Evolutionary conservation across 2,113 vertebrate genomes (phyloP), one percentile per base, ranked within the genome.

Genomic region (Thamnaconus septentrionalis): DNA sequence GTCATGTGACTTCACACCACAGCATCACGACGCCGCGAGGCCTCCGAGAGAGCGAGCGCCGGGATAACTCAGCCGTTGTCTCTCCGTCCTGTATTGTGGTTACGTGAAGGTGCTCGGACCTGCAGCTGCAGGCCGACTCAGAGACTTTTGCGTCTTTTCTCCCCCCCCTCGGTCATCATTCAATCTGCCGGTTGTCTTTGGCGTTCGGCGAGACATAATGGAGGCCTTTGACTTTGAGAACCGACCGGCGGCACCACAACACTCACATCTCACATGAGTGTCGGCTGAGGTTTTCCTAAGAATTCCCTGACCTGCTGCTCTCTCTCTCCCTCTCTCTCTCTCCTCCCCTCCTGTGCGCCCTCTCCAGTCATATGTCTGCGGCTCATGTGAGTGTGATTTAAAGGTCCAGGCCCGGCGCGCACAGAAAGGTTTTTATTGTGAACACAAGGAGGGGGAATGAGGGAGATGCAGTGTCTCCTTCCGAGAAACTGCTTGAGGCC

Each of bases 331-430:
- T 31, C 18, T 31, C 18, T 31, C 18, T 31, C 18, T 31, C 18
- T 31, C 18, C 18, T 31, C 72, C 69, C 69, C 77, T 76, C 75
- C 69, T 67, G 49, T 61, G 71, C 41, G 43, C 75, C 80, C 75
- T 74, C 48, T 84, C 69, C 80, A 82, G 55, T 95, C 94, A 94
- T 94, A 93, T 94, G 94, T 88, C 87, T 82, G 53, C 0, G 0
- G 63, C 94, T 94, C 95, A 94, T 95, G 93, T 94, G 94, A 94
- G 92, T 69, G 89, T 92, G 92, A 93, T 95, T 93, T 92, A 78
- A 85, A 78, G 79, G 72, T 80, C 60, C 43, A 67, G 73, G 58
- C 58, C 69, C 53, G 63, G 80, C 65, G 61, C 75, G 80, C 69
- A 84, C 73, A 85, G 10, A 52, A 45, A 75, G 78, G 76, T 62